Conservation (phyloP, 2,797 vertebrate species). For the Eulemur mongoz region DNA sequence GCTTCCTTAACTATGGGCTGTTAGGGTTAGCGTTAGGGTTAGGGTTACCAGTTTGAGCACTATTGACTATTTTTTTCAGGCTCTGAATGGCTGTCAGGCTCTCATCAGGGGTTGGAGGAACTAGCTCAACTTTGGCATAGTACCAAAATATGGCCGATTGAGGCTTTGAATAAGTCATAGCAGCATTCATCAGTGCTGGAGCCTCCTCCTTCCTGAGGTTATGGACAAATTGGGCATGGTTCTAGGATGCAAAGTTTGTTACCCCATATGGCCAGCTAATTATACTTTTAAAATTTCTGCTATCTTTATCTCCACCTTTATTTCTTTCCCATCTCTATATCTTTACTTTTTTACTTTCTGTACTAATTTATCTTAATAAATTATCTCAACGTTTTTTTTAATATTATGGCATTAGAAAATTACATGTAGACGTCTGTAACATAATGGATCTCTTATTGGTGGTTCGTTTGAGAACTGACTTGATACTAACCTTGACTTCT, state of each 20-base stretch:
- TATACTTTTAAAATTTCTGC: neutral
- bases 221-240: neutral
- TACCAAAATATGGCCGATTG: neutral
- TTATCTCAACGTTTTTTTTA: neutral
- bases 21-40: neutral
- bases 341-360: neutral
- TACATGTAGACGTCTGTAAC: neutral
- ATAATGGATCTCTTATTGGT: neutral
- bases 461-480: neutral
- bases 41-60: neutral
- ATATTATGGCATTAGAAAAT: neutral
- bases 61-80: neutral
- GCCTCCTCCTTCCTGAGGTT: neutral
- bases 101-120: neutral
- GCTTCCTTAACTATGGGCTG: neutral
- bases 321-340: neutral
- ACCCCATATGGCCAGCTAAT: neutral
- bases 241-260: neutral
- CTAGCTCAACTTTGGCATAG: neutral
- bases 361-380: slow-evolving; percentile 18
- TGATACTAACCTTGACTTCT: neutral
- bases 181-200: neutral
- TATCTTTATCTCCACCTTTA: neutral
- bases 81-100: neutral
- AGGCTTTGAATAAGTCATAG: neutral